Conservation (phyloP, 1,140 invertebrate species). For the Cecropterus lyciades region DNA sequence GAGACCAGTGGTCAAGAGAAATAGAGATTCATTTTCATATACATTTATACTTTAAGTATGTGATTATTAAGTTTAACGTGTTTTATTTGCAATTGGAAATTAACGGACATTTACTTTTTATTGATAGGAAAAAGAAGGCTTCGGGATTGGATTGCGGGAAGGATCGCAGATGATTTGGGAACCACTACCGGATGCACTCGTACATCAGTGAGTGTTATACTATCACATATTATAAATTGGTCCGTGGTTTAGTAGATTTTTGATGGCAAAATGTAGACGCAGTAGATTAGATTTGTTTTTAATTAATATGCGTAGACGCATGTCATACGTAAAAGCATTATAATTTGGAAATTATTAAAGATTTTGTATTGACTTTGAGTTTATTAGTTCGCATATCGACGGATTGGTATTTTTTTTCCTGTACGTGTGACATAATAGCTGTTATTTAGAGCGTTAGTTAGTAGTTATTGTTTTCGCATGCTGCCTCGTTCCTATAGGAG, state of each 20-base stretch:
- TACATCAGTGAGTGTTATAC: slow-evolving; percentile 83
- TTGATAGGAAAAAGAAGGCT: slow-evolving; percentile 88
- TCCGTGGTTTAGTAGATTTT: slow-evolving; percentile 8
- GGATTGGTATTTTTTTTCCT: slow-evolving; percentile 7
- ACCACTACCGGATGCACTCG: slow-evolving; percentile 84
- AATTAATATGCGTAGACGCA: slow-evolving; percentile 3
- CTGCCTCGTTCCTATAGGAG: slow-evolving; percentile 65
- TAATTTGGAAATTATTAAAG: background rate
- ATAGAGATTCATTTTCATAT: too few species aligned
- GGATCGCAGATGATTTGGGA: slow-evolving; percentile 90
- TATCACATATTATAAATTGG: background rate
- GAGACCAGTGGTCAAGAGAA: too few species aligned
- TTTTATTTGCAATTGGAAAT: too few species aligned
- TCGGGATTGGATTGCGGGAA: slow-evolving; percentile 87
- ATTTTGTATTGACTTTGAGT: background rate
- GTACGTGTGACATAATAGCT: background rate
- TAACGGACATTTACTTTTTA: too few species aligned
- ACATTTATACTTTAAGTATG: too few species aligned
- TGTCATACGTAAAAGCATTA: background rate
- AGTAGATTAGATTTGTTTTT: background rate
- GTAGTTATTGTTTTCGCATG: slow-evolving; percentile 75
- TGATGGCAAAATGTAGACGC: slow-evolving; percentile 24
- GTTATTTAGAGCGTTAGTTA: slow-evolving; percentile 32
- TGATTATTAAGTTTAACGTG: too few species aligned
- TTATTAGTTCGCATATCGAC: background rate